Base-by-base conservation (phyloP, 1,140 invertebrate genomes). In the Apis mellifera region DNA sequence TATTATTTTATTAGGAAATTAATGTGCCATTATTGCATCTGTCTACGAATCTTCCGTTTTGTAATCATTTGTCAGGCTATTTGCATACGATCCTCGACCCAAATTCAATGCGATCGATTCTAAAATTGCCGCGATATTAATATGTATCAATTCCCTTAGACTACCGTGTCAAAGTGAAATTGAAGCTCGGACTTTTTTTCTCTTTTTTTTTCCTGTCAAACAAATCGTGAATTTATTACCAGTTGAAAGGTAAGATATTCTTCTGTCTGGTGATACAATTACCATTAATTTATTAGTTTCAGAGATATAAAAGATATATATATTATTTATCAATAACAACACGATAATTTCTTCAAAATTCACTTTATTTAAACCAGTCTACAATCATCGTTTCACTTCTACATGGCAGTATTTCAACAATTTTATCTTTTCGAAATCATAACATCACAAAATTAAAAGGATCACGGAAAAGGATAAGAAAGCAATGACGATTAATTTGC, bases 11-110 rank as follows among this genome's bases (percentile, higher is more conserved):
- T n/a, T 32, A 12, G 23, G 26, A 32, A 64, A 48, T 75, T n/a
- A 15, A 13, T 8, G n/a, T 8, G n/a, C 21, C 19, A 26, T 8
- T 26, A 21, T 50, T 21, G 17, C 66, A 71, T 23, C 42, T 71
- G 55, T 13, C 15, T 23, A 13, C 13, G n/a, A 12, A n/a, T 57
- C 70, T 72, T 19, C 11, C 32, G 17, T 32, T 57, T 12, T 57
- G 8, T 23, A 72, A 72, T 72, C 54, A 26, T n/a, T 15, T 15
- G 23, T 21, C 12, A 8, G 19, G 48, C 26, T 15, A 79, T 72
- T 79, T 62, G 57, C 68, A 54, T 79, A 62, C 55, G 62, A 79
- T 79, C 77, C 77, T 62, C 77, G 68, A 72, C 76, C 76, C 66
- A 50, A 78, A 72, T 79, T 71, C 57, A 19, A 42, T 23, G 77